phyloP scores from a whole-genome alignment of 2,888 invertebrate genomes.

The Diaperis boleti region DNA sequence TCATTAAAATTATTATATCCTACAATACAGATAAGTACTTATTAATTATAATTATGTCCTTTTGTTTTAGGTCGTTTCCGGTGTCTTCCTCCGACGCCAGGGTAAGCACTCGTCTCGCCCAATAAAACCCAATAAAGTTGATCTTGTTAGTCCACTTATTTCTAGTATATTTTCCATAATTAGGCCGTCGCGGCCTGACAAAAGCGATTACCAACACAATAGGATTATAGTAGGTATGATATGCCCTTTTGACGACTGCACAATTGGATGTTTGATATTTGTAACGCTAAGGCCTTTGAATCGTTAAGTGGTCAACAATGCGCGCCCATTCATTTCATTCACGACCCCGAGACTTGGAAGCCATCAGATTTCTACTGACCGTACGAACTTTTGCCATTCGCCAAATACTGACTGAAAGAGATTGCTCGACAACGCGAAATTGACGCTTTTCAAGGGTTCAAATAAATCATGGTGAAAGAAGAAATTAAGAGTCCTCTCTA shows the following conservation, averaged over 20 bases:
- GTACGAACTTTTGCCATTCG: conserved; percentile 35
- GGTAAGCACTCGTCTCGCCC: conserved; percentile 23
- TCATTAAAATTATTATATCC: too few species aligned
- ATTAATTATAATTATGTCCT: too few species aligned
- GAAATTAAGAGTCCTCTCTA: too few species aligned
- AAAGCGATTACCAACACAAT: conserved; percentile 58
- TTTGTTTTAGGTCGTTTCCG: conserved; percentile 16
- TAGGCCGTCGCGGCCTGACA: conserved; percentile 56
- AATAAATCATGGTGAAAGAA: not conserved
- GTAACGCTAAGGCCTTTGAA: conserved; percentile 58
- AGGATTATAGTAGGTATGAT: conserved; percentile 58
- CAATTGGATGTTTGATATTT: conserved; percentile 61
- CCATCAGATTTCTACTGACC: conserved; percentile 37
- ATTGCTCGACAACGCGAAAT: conserved; percentile 6
- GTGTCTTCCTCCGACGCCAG: not conserved
- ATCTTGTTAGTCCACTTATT: conserved; percentile 47
- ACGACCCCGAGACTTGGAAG: conserved; percentile 41
- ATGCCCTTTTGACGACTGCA: conserved; percentile 59
- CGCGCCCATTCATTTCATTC: conserved; percentile 51
- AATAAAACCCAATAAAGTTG: conserved; percentile 35
- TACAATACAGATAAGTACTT: too few species aligned
- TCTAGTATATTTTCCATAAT: conserved; percentile 58
- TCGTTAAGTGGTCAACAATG: conserved; percentile 60
- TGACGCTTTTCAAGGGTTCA: not conserved
- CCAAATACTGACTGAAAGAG: conserved; percentile 5